Evolutionary conservation across 2,888 invertebrate species (phyloP), one percentile per base, ranked within the genome.

Genomic region (Cacoxenus indagator): DNA sequence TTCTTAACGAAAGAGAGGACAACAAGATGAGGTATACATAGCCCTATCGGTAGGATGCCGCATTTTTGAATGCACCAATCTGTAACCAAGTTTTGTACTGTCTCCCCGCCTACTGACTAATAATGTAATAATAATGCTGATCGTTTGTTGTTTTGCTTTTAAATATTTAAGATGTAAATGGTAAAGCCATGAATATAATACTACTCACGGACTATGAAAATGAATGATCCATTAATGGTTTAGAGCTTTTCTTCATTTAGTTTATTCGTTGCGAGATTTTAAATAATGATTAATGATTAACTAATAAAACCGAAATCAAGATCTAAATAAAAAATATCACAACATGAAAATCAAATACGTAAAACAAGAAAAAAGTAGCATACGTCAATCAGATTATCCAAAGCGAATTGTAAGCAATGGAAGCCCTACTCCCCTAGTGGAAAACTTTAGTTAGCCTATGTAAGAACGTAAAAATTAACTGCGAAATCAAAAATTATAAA

Each of bases 91-190:
- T n/a, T n/a, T n/a, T n/a, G n/a, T n/a, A n/a, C n/a, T n/a, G n/a
- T n/a, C n/a, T n/a, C n/a, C n/a, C n/a, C n/a, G n/a, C n/a, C n/a
- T n/a, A n/a, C n/a, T n/a, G 14, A 37, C 37, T 14, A 37, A 37
- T 14, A 62, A 70, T 70, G 51, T 43, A 54, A 65, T 61, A 43
- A 68, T 64, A 66, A 74, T 62, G 45, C 61, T 67, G 51, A 78
- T 37, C 37, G 14, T 11, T 37, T 37, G 37, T 11, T 37, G 37
- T 67, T 81, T 81, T 81, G 83, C 80, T 81, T 83, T 83, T 81
- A 81, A 80, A 82, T 76, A 79, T 81, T 81, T 80, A 82, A 83
- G n/a, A 80, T 72, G 67, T 45, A 45, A 45, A 45, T 62, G n/a
- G n/a, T n/a, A n/a, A n/a, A n/a, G n/a, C 24, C 9, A 51, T 17